Base-by-base conservation (phyloP, 2,888 invertebrate species). In the Sabatieria punctata region DNA sequence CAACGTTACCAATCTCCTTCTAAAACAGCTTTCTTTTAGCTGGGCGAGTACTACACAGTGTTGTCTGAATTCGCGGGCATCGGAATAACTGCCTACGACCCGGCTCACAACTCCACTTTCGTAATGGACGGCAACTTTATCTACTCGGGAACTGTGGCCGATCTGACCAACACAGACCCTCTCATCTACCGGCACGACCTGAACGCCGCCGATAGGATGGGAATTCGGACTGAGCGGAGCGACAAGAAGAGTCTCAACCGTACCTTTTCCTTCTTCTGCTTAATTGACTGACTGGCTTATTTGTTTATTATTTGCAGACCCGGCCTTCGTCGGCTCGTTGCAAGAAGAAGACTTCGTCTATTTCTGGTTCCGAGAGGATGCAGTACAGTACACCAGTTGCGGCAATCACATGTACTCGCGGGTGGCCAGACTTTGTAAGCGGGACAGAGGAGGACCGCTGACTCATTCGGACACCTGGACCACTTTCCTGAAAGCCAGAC, bases 141-240 rank as follows among this genome's bases (percentile, higher is more conserved):
- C 23, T 57, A 50, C 39, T 47, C 55, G 21, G 59, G 54, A 22
- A 58, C 58, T 1, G 85, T 86, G 45, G 84, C 91, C 2, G 93
- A 95, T 72, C 88, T 89, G 71, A 84, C 85, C 25, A 88, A 85
- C 46, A 81, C 84, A 22, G 93, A 95, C 71, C 84, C 93, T 1
- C 73, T 95, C 45, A 88, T 95, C 64, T 89, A 88, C 71, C 77
- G 86, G 54, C 80, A 84, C 60, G 82, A 82, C 52, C 38, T 57
- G 24, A 41, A 49, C 13, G 21, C 36, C n/a, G 49, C 52, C 15
- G 30, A 38, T 18, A 49, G 45, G 38, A 24, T 46, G n/a, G 53
- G 52, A 30, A 76, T 85, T 56, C 77, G 86, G 54, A 89, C 89
- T n/a, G 86, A 88, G 68, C 79, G 84, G 61, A 83, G 83, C 54